Conservation (phyloP, 1,140 invertebrate species). For the Brachionus rotundiformis region DNA sequence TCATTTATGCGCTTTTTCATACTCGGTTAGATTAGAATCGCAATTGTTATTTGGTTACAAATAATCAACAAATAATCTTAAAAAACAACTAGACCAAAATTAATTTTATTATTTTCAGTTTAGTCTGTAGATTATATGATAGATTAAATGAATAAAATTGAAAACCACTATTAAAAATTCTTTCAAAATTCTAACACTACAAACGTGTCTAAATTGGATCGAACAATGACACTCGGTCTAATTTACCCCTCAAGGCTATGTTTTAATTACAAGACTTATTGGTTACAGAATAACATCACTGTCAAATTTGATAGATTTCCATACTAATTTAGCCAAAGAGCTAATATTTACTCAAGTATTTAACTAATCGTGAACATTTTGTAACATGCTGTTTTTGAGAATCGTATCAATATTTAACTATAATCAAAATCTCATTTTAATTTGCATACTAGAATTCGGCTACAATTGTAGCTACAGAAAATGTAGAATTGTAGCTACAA, state of each 20-base stretch:
- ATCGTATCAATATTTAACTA: constrained; percentile 1
- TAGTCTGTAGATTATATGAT: constrained; percentile 35
- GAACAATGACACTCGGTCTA: constrained; percentile 11
- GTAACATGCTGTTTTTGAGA: constrained; percentile 28
- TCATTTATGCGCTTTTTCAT: constrained; percentile 15
- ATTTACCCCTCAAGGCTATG: constrained; percentile 18
- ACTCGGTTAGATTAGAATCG: constrained; percentile 2
- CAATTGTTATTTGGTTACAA: constrained; percentile 15
- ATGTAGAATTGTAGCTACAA: neutral
- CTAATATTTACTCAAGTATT: constrained; percentile 42
- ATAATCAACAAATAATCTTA: constrained; percentile 11
- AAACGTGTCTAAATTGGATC: neutral
- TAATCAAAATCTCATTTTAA: neutral
- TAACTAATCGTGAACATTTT: constrained; percentile 2
- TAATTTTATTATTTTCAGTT: constrained; percentile 41
- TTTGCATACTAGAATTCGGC: too few relatives aligned
- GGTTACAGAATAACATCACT: constrained; percentile 32
- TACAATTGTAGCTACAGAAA: neutral
- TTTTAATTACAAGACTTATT: constrained; percentile 28
- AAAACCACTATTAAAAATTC: neutral
- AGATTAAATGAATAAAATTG: neutral
- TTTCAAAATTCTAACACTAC: neutral
- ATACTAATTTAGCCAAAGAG: constrained; percentile 21
- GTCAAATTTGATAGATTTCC: constrained; percentile 39
- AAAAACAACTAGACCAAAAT: constrained; percentile 41